Evolutionary conservation across 2,888 invertebrate genomes (phyloP).

Genomic region (Polietes domitor): DNA sequence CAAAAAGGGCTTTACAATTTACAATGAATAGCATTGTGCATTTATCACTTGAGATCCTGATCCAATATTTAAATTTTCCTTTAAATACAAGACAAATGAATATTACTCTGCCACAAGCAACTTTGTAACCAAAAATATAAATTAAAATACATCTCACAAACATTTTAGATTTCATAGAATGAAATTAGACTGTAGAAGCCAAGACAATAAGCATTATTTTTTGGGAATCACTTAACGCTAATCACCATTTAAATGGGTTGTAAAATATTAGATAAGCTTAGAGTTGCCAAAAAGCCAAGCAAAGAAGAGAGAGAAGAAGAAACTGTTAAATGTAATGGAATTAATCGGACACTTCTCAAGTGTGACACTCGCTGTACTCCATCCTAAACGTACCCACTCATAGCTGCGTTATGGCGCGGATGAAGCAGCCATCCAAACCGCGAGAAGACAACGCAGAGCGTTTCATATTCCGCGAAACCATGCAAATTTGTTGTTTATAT

Average conservation of each 20-base stretch:
- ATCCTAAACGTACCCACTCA: neutral
- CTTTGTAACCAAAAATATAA: neutral
- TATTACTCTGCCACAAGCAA: neutral
- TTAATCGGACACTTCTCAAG: slow-evolving; percentile 72
- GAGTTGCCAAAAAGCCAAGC: slow-evolving; percentile 42
- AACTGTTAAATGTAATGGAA: slow-evolving; percentile 79
- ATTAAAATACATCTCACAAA: neutral
- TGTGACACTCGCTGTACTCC: neutral
- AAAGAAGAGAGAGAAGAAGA: neutral
- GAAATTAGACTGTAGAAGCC: neutral
- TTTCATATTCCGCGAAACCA: slow-evolving; percentile 47
- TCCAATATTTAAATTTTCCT: neutral
- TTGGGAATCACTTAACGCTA: slow-evolving; percentile 73
- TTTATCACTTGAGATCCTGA: no score
- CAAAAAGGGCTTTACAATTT: no score
- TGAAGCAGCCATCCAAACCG: slow-evolving; percentile 11
- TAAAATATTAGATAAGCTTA: slow-evolving; percentile 74
- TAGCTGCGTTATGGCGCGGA: neutral
- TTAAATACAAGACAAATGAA: no score
- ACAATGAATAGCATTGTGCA: no score
- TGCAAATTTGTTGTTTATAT: slow-evolving; percentile 47
- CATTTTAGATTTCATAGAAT: slow-evolving; percentile 34
- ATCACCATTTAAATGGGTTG: slow-evolving; percentile 77
- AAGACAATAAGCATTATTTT: slow-evolving; percentile 34
- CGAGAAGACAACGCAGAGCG: slow-evolving; percentile 25